Percentiles rank a stretch among this genome's conserved stretches.
Conservation (phyloP, 2,113 vertebrate species). For the Nanorana parkeri region DNA sequence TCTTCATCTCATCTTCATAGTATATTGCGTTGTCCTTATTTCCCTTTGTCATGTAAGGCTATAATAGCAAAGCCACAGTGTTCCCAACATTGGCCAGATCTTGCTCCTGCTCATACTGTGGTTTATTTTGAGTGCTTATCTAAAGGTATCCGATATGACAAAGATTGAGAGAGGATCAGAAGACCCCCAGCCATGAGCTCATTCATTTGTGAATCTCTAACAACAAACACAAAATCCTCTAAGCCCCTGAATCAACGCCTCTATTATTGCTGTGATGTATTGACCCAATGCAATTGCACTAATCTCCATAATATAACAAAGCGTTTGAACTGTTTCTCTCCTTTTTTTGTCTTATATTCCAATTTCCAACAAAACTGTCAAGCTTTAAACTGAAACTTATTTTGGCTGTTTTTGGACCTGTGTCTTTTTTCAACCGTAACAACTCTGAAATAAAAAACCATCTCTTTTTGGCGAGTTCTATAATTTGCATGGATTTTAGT, state of each 20-base stretch:
- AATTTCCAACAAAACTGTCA: background rate
- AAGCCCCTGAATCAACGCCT: constrained; percentile 45
- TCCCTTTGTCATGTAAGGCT: background rate
- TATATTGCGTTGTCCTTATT: background rate
- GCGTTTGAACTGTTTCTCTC: constrained; percentile 47
- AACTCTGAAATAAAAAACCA: background rate
- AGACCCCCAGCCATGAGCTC: constrained; percentile 36
- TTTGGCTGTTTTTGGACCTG: too few relatives aligned
- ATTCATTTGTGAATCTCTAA: constrained; percentile 50
- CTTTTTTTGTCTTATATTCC: constrained; percentile 15
- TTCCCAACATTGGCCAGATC: background rate
- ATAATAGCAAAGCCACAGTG: background rate
- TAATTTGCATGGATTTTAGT: too few relatives aligned
- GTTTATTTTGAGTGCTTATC: background rate
- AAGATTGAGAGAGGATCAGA: constrained; percentile 47
- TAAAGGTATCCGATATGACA: constrained; percentile 51
- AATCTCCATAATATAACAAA: constrained; percentile 55
- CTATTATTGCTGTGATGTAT: constrained; percentile 46
- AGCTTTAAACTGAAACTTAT: constrained; percentile 6
- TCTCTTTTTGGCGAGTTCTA: background rate
- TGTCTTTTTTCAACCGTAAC: too few relatives aligned
- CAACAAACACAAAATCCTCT: constrained; percentile 55
- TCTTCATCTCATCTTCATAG: background rate
- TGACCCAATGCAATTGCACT: constrained; percentile 53
- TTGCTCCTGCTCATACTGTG: constrained; percentile 1